A percentile compares a stretch with the other conserved stretches of the same genome.
phyloP scores from a whole-genome alignment of 2,888 invertebrate species.

The Caenorhabditis auriculariae region DNA sequence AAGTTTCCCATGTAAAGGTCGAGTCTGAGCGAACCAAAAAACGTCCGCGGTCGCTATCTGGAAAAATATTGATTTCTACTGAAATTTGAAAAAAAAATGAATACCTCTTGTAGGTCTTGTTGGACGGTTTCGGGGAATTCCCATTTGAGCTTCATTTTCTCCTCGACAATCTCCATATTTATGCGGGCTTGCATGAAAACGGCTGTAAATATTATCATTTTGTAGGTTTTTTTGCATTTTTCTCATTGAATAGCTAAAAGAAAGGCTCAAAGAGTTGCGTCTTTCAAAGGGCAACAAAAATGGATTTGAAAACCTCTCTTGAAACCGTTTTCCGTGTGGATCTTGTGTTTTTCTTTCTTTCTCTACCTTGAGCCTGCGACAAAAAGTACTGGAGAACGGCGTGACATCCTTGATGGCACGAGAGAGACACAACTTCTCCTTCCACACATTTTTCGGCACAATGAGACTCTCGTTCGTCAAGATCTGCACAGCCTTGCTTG shows the following conservation, averaged over 20 bases:
- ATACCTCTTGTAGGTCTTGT: slow-evolving; percentile 35
- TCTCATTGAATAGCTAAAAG: too few relatives aligned
- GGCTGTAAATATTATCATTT: slow-evolving; percentile 9
- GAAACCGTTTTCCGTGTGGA: neutral
- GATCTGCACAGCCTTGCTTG: slow-evolving; percentile 52
- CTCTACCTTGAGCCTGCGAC: slow-evolving; percentile 53
- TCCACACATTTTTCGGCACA: slow-evolving; percentile 45
- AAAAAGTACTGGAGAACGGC: slow-evolving; percentile 55
- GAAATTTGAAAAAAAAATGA: neutral
- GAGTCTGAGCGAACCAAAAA: slow-evolving; percentile 50
- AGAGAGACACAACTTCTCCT: slow-evolving; percentile 10
- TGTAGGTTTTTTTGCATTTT: too few relatives aligned
- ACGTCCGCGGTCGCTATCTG: slow-evolving; percentile 51
- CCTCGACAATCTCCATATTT: slow-evolving; percentile 33
- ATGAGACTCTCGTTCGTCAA: slow-evolving; percentile 48
- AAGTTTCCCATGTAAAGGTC: slow-evolving; percentile 21
- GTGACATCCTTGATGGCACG: slow-evolving; percentile 54
- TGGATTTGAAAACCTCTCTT: neutral
- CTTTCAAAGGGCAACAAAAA: too few relatives aligned
- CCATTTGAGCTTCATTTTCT: slow-evolving; percentile 48
- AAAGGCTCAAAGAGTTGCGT: too few relatives aligned
- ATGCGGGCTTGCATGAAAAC: slow-evolving; percentile 7
- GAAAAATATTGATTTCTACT: slow-evolving; percentile 41
- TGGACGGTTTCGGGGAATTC: slow-evolving; percentile 40
- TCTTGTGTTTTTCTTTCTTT: slow-evolving; percentile 1